Base-by-base conservation (phyloP, 2,797 vertebrate genomes). In the Sphenopsis melanotis region DNA sequence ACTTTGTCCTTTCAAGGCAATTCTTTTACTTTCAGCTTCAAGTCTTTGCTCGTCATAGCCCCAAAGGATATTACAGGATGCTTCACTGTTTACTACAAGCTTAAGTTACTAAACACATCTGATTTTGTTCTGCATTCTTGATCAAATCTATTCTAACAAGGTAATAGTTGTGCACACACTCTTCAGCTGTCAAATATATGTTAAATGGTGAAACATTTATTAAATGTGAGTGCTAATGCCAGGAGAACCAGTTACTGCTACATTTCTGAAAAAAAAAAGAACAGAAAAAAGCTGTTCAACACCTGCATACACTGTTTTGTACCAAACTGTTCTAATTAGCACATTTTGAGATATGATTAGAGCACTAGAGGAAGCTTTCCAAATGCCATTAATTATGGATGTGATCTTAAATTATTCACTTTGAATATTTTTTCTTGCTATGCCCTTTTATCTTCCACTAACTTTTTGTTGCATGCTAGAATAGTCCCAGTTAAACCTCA, bases 351-450 rank as follows among this genome's bases (percentile, higher is more conserved):
- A 97, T 97, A 93, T 97, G 97, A 98, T 98, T 97, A 98, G 97
- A 96, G 89, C 95, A 96, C 96, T 93, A 95, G 87, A 94, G 97
- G 96, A 98, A 97, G 94, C 86, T 46, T 96, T 97, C 96, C 96
- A 98, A 97, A 96, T 97, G 94, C 94, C 92, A 97, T 98, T 97
- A 98, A 98, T 97, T 98, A 98, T 97, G 95, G 92, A 98, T 97
- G 90, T 96, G 95, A 97, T 97, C 96, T 97, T 98, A 97, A 97
- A 98, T 98, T 97, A 98, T 97, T 98, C 97, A 97, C 96, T 97
- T 96, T 93, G 96, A 97, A 95, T 97, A 95, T 95, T 97, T 94
- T 92, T 76, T 76, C 92, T 94, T 97, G 84, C 90, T 97, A 84
- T 95, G 86, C 52, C 89, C 96, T 98, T 98, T 97, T 97, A 97